A percentile compares a stretch with the other conserved stretches of the same genome.
Conservation (phyloP, 2,888 invertebrate species). For the Ormyrus rosae region DNA sequence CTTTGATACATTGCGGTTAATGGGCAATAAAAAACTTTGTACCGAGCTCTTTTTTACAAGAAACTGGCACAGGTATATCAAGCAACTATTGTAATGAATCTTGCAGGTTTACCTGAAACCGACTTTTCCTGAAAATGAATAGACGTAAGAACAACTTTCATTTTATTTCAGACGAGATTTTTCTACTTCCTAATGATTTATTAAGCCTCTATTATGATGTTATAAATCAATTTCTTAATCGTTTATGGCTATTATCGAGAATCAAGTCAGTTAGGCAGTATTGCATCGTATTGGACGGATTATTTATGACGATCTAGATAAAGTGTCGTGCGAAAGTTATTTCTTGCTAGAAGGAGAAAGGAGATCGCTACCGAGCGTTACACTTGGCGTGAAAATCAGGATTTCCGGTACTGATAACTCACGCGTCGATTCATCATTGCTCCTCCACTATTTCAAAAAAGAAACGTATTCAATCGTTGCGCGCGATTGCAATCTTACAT, state of each 20-base stretch:
- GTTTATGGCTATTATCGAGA: conserved; percentile 41
- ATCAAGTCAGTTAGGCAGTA: conserved; percentile 34
- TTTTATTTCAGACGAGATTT: conserved; percentile 34
- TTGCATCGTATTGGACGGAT: conserved; percentile 45
- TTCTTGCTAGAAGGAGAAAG: conserved; percentile 41
- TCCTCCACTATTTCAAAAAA: too few relatives aligned
- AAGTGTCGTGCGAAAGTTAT: conserved; percentile 52
- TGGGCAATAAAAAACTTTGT: too few relatives aligned
- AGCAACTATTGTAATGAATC: neutral
- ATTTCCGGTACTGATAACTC: conserved; percentile 42
- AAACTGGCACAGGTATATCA: neutral
- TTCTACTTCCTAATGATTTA: conserved; percentile 39
- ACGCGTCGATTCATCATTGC: conserved; percentile 27
- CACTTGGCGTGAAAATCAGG: conserved; percentile 41
- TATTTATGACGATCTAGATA: conserved; percentile 53
- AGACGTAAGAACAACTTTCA: conserved; percentile 32
- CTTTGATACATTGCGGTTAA: too few relatives aligned
- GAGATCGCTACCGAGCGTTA: conserved; percentile 39
- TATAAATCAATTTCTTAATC: conserved; percentile 49
- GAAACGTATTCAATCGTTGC: too few relatives aligned
- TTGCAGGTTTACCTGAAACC: neutral
- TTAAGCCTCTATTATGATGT: conserved; percentile 43
- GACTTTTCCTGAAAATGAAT: conserved; percentile 34
- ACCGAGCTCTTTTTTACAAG: neutral
- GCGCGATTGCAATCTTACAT: too few relatives aligned